Evolutionary conservation across 64 coral and sea anemone genomes (phyloP), one percentile per base, ranked within the genome.

Genomic region (Stylophora pistillata): DNA sequence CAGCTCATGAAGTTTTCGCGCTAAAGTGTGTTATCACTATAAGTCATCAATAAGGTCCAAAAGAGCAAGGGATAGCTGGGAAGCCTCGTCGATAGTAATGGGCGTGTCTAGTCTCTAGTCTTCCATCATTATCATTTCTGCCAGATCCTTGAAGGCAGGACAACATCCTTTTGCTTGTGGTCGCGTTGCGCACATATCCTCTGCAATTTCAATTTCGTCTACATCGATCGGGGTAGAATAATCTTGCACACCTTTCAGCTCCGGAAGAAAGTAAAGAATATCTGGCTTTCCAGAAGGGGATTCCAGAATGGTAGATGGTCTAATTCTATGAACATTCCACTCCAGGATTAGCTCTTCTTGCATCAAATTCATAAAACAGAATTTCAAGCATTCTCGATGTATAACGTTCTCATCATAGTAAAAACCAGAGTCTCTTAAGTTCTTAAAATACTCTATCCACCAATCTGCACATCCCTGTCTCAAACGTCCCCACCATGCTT

Each of bases 381-480:
- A 89, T 41, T 85, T 89, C 58, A 94, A 55, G 58, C 92, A 94
- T 70, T 94, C 79, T 28, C 71, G 66, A 57, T 89, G 88, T 80
- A 89, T 81, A 56, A 58, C 76, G 72, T 89, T 26, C 56, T 37
- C 66, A 31, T 89, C 91, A 61, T 75, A 73, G 85, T 89, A 89
- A 56, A 94, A 78, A 12, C 87, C 92, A 86, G 85, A 78, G 76
- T 93, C 91, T 88, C 86, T 73, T 29, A 93, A 47, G 64, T 93
- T 70, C 76, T 93, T 88, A 25, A 93, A 93, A 77, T 74, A 93
- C 32, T 93, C 74, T 41, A 93, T 93, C 91, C 91, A 93, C 88
- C 88, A 90, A 11, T 90, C 78, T 69, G 33, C 66, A 41, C 37
- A 41, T 41, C 10, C 13, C 12, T 59, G 58, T 59, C 58, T 59